phyloP scores from a whole-genome alignment of 2,113 vertebrate genomes.

The Aegotheles bennettii region DNA sequence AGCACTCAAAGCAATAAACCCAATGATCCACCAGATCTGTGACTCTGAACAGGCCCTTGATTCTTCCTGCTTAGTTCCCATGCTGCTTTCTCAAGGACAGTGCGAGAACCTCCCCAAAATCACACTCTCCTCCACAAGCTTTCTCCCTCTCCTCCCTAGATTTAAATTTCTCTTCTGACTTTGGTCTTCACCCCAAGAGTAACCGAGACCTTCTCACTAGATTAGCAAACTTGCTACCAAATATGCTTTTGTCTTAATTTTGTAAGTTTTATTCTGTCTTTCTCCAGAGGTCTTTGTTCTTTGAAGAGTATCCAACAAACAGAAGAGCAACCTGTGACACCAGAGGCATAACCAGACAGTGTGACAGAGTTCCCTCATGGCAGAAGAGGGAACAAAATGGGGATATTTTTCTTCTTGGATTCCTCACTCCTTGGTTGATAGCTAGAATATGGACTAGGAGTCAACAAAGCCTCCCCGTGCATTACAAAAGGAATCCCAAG shows the following conservation, averaged over 20 bases:
- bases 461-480: neutral
- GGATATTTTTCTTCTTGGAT: neutral
- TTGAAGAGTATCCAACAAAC: neutral
- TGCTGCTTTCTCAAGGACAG: neutral
- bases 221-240: neutral
- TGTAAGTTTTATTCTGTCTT: neutral
- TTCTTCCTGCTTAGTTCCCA: neutral
- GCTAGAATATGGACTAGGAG: neutral
- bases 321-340: neutral
- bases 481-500: neutral
- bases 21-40: neutral
- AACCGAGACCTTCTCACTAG: neutral
- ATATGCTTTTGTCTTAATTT: neutral
- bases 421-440: neutral
- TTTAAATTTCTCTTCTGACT: neutral
- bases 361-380: neutral
- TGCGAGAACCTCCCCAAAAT: neutral
- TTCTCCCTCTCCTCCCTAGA: neutral
- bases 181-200: neutral
- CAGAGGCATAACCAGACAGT: neutral
- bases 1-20: neutral
- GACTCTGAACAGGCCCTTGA: neutral
- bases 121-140: neutral
- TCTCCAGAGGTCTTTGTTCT: neutral
- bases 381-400: neutral